Conservation (phyloP, 2,888 invertebrate species). For the Aleiodes alternator region DNA sequence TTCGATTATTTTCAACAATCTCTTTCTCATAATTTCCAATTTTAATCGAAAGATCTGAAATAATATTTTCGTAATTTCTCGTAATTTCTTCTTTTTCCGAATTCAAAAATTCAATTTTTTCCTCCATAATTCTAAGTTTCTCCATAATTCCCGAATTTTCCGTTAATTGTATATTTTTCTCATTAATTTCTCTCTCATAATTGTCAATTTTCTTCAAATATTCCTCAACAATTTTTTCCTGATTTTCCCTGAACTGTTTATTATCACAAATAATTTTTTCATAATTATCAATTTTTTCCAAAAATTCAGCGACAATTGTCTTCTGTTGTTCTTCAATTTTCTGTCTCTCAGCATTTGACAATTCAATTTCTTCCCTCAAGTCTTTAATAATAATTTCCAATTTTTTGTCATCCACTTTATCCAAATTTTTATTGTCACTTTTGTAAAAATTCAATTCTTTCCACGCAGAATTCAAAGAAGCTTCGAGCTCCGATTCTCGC, state of each 20-base stretch:
- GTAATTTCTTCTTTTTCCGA: neutral
- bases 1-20: neutral
- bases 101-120: neutral
- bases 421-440: neutral
- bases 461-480: constrained; percentile 46
- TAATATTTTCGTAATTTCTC: neutral
- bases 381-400: constrained; percentile 10
- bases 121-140: constrained; percentile 32
- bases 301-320: neutral
- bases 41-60: neutral
- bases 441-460: neutral
- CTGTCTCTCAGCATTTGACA: neutral
- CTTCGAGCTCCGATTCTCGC: constrained; percentile 77
- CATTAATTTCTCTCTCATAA: no score
- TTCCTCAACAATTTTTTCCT: neutral
- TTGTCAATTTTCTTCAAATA: neutral
- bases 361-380: constrained; percentile 15
- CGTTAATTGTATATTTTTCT: neutral
- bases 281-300: neutral
- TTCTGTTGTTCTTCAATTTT: neutral
- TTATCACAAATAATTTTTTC: neutral
- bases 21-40: neutral
- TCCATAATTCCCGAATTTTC: neutral
- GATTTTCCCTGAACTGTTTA: neutral
- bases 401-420: neutral